These are phyloP conservation scores for Tetranychus piercei DNA, from an alignment of 2,888 invertebrate species.

Conservation along the genomic window DNA sequence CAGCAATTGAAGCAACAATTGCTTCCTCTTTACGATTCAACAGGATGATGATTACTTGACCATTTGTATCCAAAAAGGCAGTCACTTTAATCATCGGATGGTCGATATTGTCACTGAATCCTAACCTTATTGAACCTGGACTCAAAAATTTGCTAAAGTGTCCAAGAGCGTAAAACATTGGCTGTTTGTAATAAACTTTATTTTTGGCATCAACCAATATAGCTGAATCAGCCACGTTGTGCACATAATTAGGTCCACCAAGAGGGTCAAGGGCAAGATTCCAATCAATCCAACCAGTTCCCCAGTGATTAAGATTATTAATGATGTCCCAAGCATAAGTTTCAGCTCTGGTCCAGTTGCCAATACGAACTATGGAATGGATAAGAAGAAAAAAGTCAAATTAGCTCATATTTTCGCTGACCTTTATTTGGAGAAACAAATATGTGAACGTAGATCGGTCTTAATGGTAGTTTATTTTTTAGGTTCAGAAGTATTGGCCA, in stretches of 20 bases:
- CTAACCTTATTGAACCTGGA: conserved; percentile 25
- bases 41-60: neutral
- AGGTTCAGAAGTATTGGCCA: too few species aligned
- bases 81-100: neutral
- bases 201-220: conserved; percentile 36
- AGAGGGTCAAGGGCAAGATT: conserved; percentile 37
- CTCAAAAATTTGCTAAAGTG: conserved; percentile 36
- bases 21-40: conserved; percentile 2
- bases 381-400: neutral
- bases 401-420: too few species aligned
- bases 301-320: conserved; percentile 38
- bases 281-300: conserved; percentile 41
- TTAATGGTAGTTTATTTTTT: too few species aligned
- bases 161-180: conserved; percentile 40
- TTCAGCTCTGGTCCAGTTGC: conserved; percentile 56
- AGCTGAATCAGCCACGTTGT: conserved; percentile 39
- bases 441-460: too few species aligned
- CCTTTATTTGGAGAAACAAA: too few species aligned
- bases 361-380: conserved; percentile 20
- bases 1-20: neutral
- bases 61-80: neutral
- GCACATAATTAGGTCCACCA: conserved; percentile 40
- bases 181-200: conserved; percentile 40
- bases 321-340: conserved; percentile 37
- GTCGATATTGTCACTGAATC: neutral